Percentiles rank a stretch among this genome's conserved stretches.
phyloP scores from a whole-genome alignment of 1,140 invertebrate genomes.

The Macrobrachium rosenbergii region DNA sequence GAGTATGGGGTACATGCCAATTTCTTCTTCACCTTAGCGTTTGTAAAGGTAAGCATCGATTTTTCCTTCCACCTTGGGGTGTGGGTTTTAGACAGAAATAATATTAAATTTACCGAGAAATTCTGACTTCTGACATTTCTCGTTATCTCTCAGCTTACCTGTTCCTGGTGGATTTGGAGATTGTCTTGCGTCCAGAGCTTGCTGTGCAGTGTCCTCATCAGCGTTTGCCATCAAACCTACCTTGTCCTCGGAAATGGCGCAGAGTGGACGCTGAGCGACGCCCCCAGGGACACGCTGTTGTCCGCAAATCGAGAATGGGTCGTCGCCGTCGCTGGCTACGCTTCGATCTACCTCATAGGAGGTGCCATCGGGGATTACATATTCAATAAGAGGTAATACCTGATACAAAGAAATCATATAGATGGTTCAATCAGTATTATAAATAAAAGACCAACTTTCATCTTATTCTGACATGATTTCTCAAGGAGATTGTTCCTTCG shows the following conservation, averaged over 20 bases:
- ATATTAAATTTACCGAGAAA: not conserved
- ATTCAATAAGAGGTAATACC: constrained; percentile 7
- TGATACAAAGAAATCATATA: not conserved
- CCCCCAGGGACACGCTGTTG: constrained; percentile 30
- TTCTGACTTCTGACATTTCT: not conserved
- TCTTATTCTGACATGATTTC: not conserved
- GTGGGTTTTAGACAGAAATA: not conserved
- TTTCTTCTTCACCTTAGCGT: constrained; percentile 75
- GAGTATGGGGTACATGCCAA: constrained; percentile 78
- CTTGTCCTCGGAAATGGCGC: constrained; percentile 29
- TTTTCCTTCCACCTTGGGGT: not conserved
- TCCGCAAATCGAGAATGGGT: constrained; percentile 58
- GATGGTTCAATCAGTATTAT: not conserved
- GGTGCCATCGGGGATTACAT: not conserved
- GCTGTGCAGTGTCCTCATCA: not conserved
- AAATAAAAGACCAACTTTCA: not conserved
- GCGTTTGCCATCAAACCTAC: constrained; percentile 28
- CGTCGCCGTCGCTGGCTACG: constrained; percentile 47
- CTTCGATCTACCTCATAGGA: constrained; percentile 46
- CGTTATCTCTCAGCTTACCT: constrained; percentile 14
- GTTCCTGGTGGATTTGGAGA: constrained; percentile 43
- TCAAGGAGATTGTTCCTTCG: not conserved
- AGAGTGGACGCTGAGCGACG: constrained; percentile 26
- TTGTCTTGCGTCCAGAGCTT: not conserved
- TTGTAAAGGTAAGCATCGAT: constrained; percentile 71